Percentiles rank a stretch among this genome's conserved stretches.
Evolutionary conservation across 2,888 invertebrate genomes (phyloP).

Genomic region (Andrena minutula): DNA sequence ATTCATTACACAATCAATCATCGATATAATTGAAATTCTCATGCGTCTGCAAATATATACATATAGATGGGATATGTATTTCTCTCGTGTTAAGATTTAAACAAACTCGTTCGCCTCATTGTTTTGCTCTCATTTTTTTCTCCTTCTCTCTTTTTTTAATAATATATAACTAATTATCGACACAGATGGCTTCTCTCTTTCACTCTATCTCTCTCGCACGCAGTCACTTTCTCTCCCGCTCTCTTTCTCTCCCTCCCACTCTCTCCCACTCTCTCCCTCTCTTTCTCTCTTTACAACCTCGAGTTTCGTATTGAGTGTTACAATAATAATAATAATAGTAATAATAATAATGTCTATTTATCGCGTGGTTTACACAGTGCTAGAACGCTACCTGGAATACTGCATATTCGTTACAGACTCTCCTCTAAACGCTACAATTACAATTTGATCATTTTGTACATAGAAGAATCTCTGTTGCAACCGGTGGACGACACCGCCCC

Average conservation of each 20-base stretch:
- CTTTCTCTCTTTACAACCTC: slow-evolving; percentile 78
- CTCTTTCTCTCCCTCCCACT: slow-evolving; percentile 38
- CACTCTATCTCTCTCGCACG: not conserved
- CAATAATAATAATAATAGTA: slow-evolving; percentile 6
- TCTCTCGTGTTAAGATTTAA: slow-evolving; percentile 72
- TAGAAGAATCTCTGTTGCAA: slow-evolving; percentile 64
- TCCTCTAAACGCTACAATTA: slow-evolving; percentile 79
- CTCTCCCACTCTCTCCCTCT: not conserved
- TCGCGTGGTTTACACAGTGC: slow-evolving; percentile 69
- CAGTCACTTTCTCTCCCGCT: not conserved
- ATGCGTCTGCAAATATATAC: slow-evolving; percentile 82
- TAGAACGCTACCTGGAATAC: slow-evolving; percentile 78
- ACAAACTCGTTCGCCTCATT: slow-evolving; percentile 54
- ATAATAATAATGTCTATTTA: slow-evolving; percentile 34
- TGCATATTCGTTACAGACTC: slow-evolving; percentile 75
- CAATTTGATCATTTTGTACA: slow-evolving; percentile 81
- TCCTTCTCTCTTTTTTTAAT: slow-evolving; percentile 31
- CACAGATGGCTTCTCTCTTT: slow-evolving; percentile 69
- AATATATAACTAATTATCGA: slow-evolving; percentile 77
- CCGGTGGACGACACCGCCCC: slow-evolving; percentile 36
- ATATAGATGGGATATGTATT: slow-evolving; percentile 84
- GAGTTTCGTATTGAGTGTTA: slow-evolving; percentile 70
- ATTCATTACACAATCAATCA: slow-evolving; percentile 74
- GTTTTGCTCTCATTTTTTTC: slow-evolving; percentile 12
- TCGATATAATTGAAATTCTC: slow-evolving; percentile 75